Evolutionary conservation across 2,888 invertebrate genomes (phyloP).

Genomic region (Pyrochroa serraticornis): DNA sequence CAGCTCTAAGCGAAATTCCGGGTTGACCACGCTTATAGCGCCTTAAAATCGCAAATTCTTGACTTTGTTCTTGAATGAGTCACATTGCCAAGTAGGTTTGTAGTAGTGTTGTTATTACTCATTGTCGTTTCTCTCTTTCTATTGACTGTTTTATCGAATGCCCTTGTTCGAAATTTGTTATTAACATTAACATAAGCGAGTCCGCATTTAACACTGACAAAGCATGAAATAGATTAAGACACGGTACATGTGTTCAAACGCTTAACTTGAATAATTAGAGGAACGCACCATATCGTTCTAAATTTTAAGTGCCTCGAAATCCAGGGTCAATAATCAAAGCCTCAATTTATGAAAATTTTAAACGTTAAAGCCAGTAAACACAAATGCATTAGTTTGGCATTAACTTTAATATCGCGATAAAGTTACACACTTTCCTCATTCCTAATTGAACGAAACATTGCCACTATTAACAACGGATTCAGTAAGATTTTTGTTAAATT

Average conservation of each 20-base stretch:
- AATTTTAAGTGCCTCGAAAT: too few relatives aligned
- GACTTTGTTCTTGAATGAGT: conserved; percentile 23
- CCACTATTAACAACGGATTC: too few relatives aligned
- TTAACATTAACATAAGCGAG: conserved; percentile 1
- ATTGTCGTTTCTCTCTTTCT: conserved; percentile 11
- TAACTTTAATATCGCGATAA: too few relatives aligned
- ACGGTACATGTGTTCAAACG: conserved; percentile 2
- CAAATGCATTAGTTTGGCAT: too few relatives aligned
- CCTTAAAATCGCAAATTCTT: background rate
- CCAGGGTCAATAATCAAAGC: too few relatives aligned
- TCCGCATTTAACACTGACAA: conserved; percentile 35
- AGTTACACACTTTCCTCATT: too few relatives aligned
- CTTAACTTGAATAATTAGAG: conserved; percentile 6
- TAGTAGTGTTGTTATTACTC: conserved; percentile 20
- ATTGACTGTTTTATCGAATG: conserved; percentile 16
- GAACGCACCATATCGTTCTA: background rate
- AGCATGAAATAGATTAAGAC: conserved; percentile 39
- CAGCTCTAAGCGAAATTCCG: background rate
- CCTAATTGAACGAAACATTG: too few relatives aligned
- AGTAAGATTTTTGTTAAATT: too few relatives aligned
- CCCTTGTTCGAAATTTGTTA: conserved; percentile 11
- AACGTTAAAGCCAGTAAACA: too few relatives aligned
- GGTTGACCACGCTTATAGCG: too few relatives aligned
- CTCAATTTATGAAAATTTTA: too few relatives aligned
- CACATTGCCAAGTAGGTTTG: conserved; percentile 22